Evolutionary conservation across 2,797 vertebrate species (phyloP).

Genomic region (Poeciliopsis presidionis): DNA sequence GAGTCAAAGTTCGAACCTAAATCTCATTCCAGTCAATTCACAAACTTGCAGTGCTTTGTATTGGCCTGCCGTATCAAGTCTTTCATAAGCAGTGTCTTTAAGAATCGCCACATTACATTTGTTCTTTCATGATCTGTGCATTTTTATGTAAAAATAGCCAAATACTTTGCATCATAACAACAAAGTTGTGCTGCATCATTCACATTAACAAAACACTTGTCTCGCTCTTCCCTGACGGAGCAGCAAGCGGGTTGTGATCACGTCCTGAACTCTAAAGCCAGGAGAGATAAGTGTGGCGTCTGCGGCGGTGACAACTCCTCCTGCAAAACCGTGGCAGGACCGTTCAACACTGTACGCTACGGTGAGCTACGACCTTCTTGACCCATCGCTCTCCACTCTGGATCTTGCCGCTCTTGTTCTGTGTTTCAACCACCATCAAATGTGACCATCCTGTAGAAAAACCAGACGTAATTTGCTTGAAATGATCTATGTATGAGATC

Average conservation of each 20-base stretch:
- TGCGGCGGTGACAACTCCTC: constrained; percentile 99
- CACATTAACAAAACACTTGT: not conserved
- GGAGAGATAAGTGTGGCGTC: constrained; percentile 98
- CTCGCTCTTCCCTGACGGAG: constrained; percentile 31
- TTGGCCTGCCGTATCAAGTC: not conserved
- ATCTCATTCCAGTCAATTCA: not conserved
- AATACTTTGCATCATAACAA: not conserved
- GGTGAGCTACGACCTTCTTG: constrained; percentile 81
- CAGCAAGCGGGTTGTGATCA: constrained; percentile 99
- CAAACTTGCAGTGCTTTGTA: not conserved
- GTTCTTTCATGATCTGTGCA: constrained; percentile 10
- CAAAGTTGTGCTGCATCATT: constrained; percentile 4
- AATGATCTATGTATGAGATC: not conserved
- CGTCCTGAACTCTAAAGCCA: constrained; percentile 97
- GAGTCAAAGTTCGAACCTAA: not conserved
- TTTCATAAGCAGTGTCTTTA: constrained; percentile 23
- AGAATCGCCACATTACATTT: constrained; percentile 13
- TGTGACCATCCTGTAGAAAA: not conserved
- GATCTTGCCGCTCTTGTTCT: constrained; percentile 10
- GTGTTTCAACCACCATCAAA: not conserved
- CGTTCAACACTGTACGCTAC: constrained; percentile 94
- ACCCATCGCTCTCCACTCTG: not conserved
- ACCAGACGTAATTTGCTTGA: not conserved
- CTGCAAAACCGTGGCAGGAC: constrained; percentile 94
- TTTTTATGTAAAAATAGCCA: constrained; percentile 2